Evolutionary conservation across 2,113 vertebrate species (phyloP), one percentile per base, ranked within the genome.

Genomic region (Tragelaphus scriptus): DNA sequence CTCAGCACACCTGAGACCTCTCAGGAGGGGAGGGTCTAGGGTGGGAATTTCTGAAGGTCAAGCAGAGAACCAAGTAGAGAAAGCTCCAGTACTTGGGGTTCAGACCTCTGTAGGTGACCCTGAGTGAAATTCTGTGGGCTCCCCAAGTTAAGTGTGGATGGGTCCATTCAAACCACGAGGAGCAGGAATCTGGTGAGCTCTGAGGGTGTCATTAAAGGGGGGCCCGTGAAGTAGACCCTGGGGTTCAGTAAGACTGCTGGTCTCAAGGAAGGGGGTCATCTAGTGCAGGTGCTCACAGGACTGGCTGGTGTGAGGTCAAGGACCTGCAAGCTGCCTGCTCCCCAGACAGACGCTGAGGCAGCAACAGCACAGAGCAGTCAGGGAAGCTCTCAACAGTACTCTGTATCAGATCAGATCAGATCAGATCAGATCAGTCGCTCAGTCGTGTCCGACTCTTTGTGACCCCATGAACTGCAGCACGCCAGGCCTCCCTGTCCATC

Each of bases 381-480:
- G 68, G 10, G 2, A 6, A 12, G 10, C 8, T 40, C 4, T 40
- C 68, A 23, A 0, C 68, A 23, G 5, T 11, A 1, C 32, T 21
- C 65, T 68, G 65, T n/a, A n/a, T n/a, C n/a, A n/a, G n/a, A n/a
- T n/a, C n/a, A n/a, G n/a, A 68, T 11, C 40, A 40, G 40, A 40
- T 40, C 40, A 40, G 40, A 40, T 40, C 40, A 40, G 40, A 40
- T 40, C 40, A 40, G 40, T 4, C 40, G 40, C 40, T 40, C 40
- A 40, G 40, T 40, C 4, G 40, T 40, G 40, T 40, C 40, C 44
- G 5, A 44, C 44, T 44, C 44, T 44, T 44, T 44, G 44, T 5
- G 44, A 44, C 5, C 44, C 44, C 44, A 44, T 44, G 44, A 44
- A 44, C 44, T 44, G 44, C 44, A 44, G 44, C 44, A 44, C 44